phyloP scores from a whole-genome alignment of 2,888 invertebrate genomes.

The Xestobium rufovillosum region DNA sequence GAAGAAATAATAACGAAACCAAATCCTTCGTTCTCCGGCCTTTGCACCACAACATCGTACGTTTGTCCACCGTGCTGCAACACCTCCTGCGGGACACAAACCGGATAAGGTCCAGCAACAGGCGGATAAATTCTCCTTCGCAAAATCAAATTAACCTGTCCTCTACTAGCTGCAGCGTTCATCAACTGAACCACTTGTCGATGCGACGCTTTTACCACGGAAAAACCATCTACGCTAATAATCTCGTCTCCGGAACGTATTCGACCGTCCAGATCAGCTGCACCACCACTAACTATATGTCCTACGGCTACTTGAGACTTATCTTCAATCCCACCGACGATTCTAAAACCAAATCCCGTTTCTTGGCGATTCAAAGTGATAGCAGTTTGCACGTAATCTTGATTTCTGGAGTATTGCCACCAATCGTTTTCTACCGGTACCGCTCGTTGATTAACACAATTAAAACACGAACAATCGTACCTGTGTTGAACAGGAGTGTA shows the following conservation, averaged over 20 bases:
- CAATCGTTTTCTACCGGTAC: constrained; percentile 26
- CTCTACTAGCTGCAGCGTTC: constrained; percentile 78
- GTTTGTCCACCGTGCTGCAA: constrained; percentile 52
- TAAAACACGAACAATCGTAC: constrained; percentile 39
- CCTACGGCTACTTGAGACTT: constrained; percentile 94
- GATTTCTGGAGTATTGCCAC: constrained; percentile 27
- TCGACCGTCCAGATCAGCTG: constrained; percentile 86
- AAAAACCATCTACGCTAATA: constrained; percentile 78
- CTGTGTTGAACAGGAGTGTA: constrained; percentile 37
- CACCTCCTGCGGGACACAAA: constrained; percentile 30
- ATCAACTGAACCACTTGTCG: constrained; percentile 89
- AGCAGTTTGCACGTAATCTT: constrained; percentile 38
- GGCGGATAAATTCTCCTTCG: constrained; percentile 47
- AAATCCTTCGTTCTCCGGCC: constrained; percentile 92
- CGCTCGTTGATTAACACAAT: constrained; percentile 33
- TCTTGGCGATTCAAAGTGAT: constrained; percentile 82
- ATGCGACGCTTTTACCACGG: constrained; percentile 71
- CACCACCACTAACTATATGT: constrained; percentile 92
- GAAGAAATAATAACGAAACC: constrained; percentile 98
- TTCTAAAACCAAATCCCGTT: constrained; percentile 94
- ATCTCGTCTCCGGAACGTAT: constrained; percentile 91
- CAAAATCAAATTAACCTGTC: constrained; percentile 76
- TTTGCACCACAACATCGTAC: constrained; percentile 85
- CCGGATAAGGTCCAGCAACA: constrained; percentile 18
- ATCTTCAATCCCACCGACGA: constrained; percentile 97